Conservation (phyloP, 1,140 invertebrate genomes). For the Drosophila virilis region DNA sequence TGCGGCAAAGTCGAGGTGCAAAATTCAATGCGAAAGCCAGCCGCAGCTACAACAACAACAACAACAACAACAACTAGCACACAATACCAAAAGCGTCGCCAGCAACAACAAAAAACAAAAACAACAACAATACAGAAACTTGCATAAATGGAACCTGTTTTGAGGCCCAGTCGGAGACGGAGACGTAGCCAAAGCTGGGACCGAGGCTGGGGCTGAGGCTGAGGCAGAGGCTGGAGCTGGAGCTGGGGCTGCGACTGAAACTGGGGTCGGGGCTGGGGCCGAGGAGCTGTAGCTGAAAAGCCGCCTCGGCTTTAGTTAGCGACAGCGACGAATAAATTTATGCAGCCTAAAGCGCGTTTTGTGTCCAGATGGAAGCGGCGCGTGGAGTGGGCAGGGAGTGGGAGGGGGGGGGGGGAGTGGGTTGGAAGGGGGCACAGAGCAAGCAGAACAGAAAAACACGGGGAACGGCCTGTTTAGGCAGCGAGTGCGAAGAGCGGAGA, state of each 20-base stretch:
- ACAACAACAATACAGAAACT: constrained; percentile 61
- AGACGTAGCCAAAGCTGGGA: constrained; percentile 5
- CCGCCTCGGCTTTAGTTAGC: constrained; percentile 71
- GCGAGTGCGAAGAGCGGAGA: not conserved
- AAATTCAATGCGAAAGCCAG: constrained; percentile 78
- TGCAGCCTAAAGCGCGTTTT: constrained; percentile 62
- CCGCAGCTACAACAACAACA: constrained; percentile 26
- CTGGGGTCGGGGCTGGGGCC: constrained; percentile 13
- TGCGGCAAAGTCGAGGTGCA: constrained; percentile 73
- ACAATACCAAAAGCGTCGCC: constrained; percentile 54
- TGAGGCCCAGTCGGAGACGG: constrained; percentile 50
- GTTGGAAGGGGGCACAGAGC: not conserved
- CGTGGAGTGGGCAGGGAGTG: not conserved
- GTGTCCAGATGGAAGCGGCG: constrained; percentile 18
- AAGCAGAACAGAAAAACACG: constrained; percentile 11
- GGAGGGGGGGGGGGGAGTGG: not conserved
- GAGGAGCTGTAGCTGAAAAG: constrained; percentile 42
- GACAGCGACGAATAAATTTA: constrained; percentile 78
- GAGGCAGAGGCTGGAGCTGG: not conserved
- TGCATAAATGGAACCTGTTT: constrained; percentile 82
- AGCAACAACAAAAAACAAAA: constrained; percentile 45
- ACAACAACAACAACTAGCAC: constrained; percentile 44
- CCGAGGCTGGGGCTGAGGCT: constrained; percentile 1
- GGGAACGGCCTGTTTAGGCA: constrained; percentile 33
- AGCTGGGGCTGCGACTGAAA: not conserved